Evolutionary conservation across 2,113 vertebrate species (phyloP).

Genomic region (Limanda limanda): DNA sequence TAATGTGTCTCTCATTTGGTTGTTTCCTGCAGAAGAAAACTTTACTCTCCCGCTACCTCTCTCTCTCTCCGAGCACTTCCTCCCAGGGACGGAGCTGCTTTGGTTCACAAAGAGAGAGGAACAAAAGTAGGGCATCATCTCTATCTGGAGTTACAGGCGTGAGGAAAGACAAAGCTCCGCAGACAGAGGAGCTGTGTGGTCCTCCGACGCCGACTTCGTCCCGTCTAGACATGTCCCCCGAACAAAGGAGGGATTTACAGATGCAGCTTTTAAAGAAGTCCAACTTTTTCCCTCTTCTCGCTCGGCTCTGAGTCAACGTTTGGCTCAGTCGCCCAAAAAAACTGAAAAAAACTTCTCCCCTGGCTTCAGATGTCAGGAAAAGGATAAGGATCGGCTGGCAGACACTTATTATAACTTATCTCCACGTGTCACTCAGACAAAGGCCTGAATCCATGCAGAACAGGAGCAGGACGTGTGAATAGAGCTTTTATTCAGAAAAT

Average conservation of each 20-base stretch:
- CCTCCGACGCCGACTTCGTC: background rate
- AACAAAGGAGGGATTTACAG: constrained; percentile 18
- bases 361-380: background rate
- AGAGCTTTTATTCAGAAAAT: background rate
- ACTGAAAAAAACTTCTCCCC: background rate
- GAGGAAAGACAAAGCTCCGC: background rate
- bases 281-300: background rate
- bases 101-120: background rate
- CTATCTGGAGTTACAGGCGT: constrained; percentile 3
- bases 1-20: background rate
- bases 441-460: background rate
- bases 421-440: background rate
- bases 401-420: background rate
- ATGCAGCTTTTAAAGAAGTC: background rate
- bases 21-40: background rate
- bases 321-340: background rate
- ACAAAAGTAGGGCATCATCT: constrained; percentile 9
- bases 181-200: background rate
- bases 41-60: background rate
- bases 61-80: too few relatives aligned
- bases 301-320: background rate
- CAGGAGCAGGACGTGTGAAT: background rate
- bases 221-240: constrained; percentile 29
- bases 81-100: background rate
- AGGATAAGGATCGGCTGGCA: background rate